These are phyloP conservation scores for Monopis laevigella DNA, from an alignment of 2,888 invertebrate species.

Conservation along the genomic window DNA sequence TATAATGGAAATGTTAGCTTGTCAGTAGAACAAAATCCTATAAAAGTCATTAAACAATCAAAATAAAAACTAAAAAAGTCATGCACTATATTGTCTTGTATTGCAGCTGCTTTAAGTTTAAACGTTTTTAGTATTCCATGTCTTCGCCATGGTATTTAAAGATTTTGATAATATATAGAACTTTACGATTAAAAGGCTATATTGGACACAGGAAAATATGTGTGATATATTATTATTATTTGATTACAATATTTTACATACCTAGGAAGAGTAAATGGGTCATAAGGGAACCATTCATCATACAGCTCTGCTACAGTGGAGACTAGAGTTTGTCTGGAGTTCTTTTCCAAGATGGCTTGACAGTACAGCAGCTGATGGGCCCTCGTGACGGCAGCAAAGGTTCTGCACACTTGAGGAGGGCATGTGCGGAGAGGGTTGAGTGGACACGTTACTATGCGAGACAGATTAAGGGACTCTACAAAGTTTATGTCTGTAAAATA, in stretches of 20 bases:
- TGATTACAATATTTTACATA: constrained; percentile 45
- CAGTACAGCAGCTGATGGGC: constrained; percentile 93
- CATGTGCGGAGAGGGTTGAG: constrained; percentile 91
- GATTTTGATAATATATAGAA: too few species aligned
- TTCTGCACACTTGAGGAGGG: constrained; percentile 77
- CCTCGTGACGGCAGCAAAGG: constrained; percentile 83
- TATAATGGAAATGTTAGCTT: too few species aligned
- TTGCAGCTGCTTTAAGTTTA: too few species aligned
- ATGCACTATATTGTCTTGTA: too few species aligned
- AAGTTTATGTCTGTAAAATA: constrained; percentile 81
- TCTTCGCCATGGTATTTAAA: too few species aligned
- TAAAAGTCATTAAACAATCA: too few species aligned
- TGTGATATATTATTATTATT: too few species aligned
- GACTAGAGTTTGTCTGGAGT: constrained; percentile 68
- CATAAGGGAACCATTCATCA: constrained; percentile 89
- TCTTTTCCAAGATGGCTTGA: constrained; percentile 88
- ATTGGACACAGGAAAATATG: too few species aligned
- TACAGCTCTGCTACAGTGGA: constrained; percentile 48
- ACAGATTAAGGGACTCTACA: constrained; percentile 83
- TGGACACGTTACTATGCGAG: constrained; percentile 84
- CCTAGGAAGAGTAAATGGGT: constrained; percentile 82
- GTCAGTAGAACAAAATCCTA: too few species aligned
- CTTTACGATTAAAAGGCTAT: too few species aligned
- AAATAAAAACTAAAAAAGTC: too few species aligned
- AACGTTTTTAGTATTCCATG: too few species aligned